These are phyloP conservation scores for Ctenomys sociabilis DNA, from an alignment of 2,113 vertebrate species.

Conservation along the genomic window DNA sequence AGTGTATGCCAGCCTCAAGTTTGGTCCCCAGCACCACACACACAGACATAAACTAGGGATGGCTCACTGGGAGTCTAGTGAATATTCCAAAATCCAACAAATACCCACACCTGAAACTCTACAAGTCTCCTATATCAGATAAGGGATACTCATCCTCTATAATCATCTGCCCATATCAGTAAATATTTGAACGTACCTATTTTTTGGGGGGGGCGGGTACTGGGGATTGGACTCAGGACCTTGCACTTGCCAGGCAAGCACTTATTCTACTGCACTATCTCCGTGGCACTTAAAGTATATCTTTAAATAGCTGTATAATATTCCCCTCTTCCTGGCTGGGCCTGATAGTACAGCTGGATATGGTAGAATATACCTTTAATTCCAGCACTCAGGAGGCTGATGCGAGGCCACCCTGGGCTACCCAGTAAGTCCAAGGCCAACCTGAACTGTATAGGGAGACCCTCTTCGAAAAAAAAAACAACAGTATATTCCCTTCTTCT, in stretches of 20 bases:
- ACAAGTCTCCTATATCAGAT: neutral
- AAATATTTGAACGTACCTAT: slow-evolving; percentile 44
- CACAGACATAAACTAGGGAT: neutral
- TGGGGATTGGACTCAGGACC: too few species aligned
- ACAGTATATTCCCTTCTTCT: neutral
- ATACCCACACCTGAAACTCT: neutral
- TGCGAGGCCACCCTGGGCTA: neutral
- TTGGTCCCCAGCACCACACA: neutral
- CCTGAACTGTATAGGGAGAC: neutral
- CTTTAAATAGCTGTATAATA: neutral
- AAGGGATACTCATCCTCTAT: neutral
- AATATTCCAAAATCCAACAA: neutral
- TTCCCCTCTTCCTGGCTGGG: neutral
- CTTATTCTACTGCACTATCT: too few species aligned
- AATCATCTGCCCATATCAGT: neutral
- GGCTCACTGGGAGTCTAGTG: too few species aligned
- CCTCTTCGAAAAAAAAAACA: neutral
- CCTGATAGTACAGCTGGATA: neutral
- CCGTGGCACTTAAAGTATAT: too few species aligned
- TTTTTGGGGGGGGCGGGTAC: too few species aligned
- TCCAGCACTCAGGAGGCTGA: neutral
- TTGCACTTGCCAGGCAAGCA: too few species aligned
- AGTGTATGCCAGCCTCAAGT: neutral
- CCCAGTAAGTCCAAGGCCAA: neutral
- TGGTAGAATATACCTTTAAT: neutral